Evolutionary conservation across 2,888 invertebrate species (phyloP).

Genomic region (Rapana venosa): DNA sequence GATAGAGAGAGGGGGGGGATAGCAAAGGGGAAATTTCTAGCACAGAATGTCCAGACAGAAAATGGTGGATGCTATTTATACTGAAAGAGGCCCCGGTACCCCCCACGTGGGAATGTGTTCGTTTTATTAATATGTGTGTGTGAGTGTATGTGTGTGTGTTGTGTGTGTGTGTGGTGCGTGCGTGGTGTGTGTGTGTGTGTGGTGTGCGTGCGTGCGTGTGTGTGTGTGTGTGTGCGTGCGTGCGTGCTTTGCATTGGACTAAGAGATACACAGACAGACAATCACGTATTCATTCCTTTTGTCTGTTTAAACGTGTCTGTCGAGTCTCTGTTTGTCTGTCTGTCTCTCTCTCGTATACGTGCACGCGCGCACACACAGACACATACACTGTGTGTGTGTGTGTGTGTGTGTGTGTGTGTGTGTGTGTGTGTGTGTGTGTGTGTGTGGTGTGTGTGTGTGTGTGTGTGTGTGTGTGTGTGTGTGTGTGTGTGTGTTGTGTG

Average conservation of each 20-base stretch:
- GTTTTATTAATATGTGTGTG: neutral
- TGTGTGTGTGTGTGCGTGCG: constrained; percentile 18
- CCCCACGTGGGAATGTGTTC: no score
- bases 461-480: constrained; percentile 10
- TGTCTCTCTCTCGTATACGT: no score
- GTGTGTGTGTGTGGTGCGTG: constrained; percentile 1
- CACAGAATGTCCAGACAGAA: no score
- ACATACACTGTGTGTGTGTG: constrained; percentile 27
- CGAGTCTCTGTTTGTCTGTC: no score
- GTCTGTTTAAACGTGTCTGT: neutral
- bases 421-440: constrained; percentile 23
- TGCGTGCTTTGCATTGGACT: neutral
- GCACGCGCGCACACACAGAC: no score
- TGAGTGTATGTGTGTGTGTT: neutral
- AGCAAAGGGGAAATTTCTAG: no score
- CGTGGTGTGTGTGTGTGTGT: constrained; percentile 1
- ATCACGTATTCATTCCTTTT: neutral
- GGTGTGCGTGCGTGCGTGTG: neutral
- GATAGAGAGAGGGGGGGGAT: no score
- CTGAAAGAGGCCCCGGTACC: no score
- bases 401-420: constrained; percentile 26
- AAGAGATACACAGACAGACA: no score
- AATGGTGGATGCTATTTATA: no score
- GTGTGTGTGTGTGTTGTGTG: no score
- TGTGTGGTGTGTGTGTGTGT: constrained; percentile 30